Conservation (phyloP, 2,113 vertebrate species). For the Paramisgurnus dabryanus region DNA sequence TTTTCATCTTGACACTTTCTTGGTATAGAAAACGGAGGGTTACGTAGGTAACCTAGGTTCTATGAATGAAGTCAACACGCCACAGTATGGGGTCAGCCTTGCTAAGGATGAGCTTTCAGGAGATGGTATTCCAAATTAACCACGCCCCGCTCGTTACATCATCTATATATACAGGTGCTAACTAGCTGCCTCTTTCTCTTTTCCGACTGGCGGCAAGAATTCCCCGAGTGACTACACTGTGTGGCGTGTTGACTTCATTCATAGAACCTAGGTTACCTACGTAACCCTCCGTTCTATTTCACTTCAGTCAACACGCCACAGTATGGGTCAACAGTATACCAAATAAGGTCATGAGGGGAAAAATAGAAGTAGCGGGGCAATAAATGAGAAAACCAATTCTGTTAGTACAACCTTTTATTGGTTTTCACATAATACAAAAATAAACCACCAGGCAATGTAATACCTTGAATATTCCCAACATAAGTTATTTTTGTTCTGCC, state of each 20-base stretch:
- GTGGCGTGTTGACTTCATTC: not conserved
- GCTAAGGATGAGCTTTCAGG: not conserved
- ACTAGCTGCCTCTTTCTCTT: not conserved
- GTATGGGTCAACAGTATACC: not conserved
- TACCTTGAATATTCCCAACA: not conserved
- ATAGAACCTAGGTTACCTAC: not conserved
- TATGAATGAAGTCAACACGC: too few species aligned
- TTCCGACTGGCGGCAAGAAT: not conserved
- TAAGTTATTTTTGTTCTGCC: not conserved
- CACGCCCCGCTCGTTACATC: not conserved
- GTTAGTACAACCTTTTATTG: not conserved
- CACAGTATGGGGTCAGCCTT: not conserved
- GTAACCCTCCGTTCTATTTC: not conserved
- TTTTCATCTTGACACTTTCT: too few species aligned
- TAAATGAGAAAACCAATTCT: not conserved
- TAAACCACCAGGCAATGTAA: not conserved
- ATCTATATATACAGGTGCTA: not conserved
- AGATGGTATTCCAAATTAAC: slow-evolving; percentile 1
- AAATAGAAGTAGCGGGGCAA: not conserved
- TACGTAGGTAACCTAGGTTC: too few species aligned
- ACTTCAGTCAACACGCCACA: not conserved
- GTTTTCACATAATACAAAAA: not conserved
- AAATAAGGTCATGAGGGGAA: not conserved
- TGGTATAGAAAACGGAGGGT: too few species aligned
- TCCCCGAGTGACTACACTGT: not conserved